A percentile compares a stretch with the other conserved stretches of the same genome.
Evolutionary conservation across 2,888 invertebrate species (phyloP).

Genomic region (Argynnis bischoffii): DNA sequence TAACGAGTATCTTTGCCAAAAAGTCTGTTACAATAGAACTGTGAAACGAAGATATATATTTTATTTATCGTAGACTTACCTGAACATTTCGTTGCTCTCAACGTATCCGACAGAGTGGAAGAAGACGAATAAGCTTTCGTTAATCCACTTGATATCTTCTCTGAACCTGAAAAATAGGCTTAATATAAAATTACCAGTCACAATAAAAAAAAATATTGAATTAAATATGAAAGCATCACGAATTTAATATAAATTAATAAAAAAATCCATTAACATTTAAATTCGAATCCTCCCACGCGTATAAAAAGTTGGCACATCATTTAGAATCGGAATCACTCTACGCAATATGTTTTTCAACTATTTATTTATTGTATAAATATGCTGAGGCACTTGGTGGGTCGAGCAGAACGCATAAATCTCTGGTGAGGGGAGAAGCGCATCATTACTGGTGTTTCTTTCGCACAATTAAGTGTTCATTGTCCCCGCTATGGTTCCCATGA

Average conservation of each 20-base stretch:
- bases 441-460: conserved; percentile 75
- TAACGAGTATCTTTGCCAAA: no score
- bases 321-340: conserved; percentile 51
- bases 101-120: conserved; percentile 67
- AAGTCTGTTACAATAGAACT: no score
- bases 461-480: conserved; percentile 79
- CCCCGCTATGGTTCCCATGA: conserved; percentile 74
- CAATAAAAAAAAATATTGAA: background rate
- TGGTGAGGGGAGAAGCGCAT: conserved; percentile 58
- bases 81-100: conserved; percentile 75
- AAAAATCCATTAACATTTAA: conserved; percentile 29
- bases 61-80: conserved; percentile 54
- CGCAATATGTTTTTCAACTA: conserved; percentile 74
- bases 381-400: conserved; percentile 67
- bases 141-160: conserved; percentile 68
- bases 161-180: conserved; percentile 59
- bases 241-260: background rate
- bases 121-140: conserved; percentile 74
- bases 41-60: no score
- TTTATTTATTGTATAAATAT: conserved; percentile 72
- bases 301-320: conserved; percentile 64
- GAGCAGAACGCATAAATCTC: conserved; percentile 69
- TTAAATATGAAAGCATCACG: no score
- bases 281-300: conserved; percentile 60
- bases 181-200: background rate